These are phyloP conservation scores for Scopus umbretta DNA, from an alignment of 2,113 vertebrate species.

Conservation along the genomic window DNA sequence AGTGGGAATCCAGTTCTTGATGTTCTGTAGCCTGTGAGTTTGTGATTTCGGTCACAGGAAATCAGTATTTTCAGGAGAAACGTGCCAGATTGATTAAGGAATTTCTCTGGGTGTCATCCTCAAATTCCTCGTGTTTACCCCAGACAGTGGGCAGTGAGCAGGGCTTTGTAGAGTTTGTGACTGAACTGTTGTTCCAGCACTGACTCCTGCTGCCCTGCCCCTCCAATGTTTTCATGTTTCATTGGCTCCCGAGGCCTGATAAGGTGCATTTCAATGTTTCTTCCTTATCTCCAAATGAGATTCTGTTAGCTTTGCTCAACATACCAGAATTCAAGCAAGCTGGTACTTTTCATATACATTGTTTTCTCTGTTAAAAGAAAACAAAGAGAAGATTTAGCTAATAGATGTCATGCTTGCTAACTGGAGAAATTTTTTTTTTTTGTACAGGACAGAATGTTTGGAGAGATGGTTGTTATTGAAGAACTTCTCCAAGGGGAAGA, in stretches of 20 bases:
- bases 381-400: neutral
- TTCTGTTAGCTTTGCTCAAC: neutral
- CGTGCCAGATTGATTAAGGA: neutral
- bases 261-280: neutral
- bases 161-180: neutral
- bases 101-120: neutral
- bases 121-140: neutral
- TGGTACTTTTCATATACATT: neutral
- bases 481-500: slow-evolving; percentile 90
- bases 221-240: neutral
- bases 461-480: slow-evolving; percentile 85
- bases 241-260: neutral
- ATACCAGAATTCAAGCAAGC: neutral
- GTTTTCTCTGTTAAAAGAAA: neutral
- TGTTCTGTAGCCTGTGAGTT: neutral
- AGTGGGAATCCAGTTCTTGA: neutral
- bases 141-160: neutral
- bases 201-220: neutral
- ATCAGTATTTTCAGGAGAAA: neutral
- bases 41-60: neutral
- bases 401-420: neutral
- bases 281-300: neutral
- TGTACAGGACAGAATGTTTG: slow-evolving; percentile 79
- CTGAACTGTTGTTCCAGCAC: neutral
- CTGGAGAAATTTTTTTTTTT: neutral